Base-by-base conservation (phyloP, 2,888 invertebrate genomes). In the Calliscelio sp. region DNA sequence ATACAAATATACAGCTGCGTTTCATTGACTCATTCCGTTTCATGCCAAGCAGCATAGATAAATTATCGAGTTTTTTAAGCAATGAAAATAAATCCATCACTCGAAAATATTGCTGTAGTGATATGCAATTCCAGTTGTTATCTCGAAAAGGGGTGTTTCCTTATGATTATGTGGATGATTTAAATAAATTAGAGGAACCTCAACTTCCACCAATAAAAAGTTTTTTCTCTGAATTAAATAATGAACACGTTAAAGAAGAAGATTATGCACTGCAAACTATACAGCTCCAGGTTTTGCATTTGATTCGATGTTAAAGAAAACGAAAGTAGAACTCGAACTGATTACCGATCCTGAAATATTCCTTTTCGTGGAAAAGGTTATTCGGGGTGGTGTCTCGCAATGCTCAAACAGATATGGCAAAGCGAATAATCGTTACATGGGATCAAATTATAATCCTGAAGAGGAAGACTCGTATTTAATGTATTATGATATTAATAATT, bases 21-120 rank as follows among this genome's bases (percentile, higher is more conserved):
- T 83, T 85, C 8, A 73, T 83, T 0, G 84, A 86, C 28, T 81
- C 85, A 24, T 85, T 46, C 28, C 20, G 71, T 28, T 85, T 83
- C 49, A 75, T 82, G 70, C 7, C 73, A 10, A 41, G 55, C 20
- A 73, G 59, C 35, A 28, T 83, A 11, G 74, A 80, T 10, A 73
- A 83, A 61, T 38, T 85, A 24, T 7, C 66, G 5, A 51, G 35
- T 7, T 83, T 71, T 44, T 11, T 82, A 5, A 28, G 18, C 51
- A n/a, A 61, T 53, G 32, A 59, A 32, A 24, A 63, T 70, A 70
- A 70, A 55, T 53, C 5, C 16, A 79, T 61, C 8, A 51, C 63
- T n/a, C 46, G 35, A 1, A 55, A 35, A 49, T n/a, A 77, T 77
- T 77, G 18, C 18, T 20, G n/a, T n/a, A 32, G 46, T 59, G 25